phyloP scores from a whole-genome alignment of 2,797 vertebrate species.

The Chelon auratus region DNA sequence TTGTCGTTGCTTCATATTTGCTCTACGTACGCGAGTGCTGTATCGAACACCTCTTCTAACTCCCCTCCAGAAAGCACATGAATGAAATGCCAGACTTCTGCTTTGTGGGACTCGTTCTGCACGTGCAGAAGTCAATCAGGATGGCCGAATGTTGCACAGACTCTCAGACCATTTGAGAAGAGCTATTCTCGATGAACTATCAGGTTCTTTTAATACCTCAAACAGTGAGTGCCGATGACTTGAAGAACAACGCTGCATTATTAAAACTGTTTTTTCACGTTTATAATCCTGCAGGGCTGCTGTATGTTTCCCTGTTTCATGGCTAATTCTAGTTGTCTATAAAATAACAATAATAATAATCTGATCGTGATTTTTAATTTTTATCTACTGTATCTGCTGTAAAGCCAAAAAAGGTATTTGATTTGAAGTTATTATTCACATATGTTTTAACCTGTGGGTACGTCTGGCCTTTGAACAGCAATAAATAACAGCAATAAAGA shows the following conservation, averaged over 20 bases:
- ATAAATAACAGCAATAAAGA: conserved; percentile 48
- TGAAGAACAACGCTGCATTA: conserved; percentile 23
- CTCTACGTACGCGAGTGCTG: background rate
- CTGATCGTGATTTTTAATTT: background rate
- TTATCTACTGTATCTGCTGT: background rate
- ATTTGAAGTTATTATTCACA: conserved; percentile 35
- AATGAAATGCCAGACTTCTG: conserved; percentile 9
- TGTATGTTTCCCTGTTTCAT: conserved; percentile 19
- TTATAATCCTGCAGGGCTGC: conserved; percentile 8
- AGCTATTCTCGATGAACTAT: conserved; percentile 5
- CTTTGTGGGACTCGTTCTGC: conserved; percentile 5
- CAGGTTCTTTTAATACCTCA: conserved; percentile 56
- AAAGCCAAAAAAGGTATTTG: conserved; percentile 29
- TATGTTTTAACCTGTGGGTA: conserved; percentile 14
- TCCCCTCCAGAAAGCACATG: conserved; percentile 1
- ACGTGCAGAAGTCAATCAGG: conserved; percentile 4
- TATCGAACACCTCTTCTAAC: background rate
- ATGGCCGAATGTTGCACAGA: conserved; percentile 20
- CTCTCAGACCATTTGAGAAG: conserved; percentile 13
- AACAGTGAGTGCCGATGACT: conserved; percentile 5
- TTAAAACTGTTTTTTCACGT: conserved; percentile 40
- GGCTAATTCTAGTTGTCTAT: conserved; percentile 29
- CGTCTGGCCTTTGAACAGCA: conserved; percentile 28
- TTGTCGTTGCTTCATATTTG: conserved; percentile 2
- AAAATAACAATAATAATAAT: background rate